Conservation (phyloP, 2,113 vertebrate species). For the Trinectes maculatus region DNA sequence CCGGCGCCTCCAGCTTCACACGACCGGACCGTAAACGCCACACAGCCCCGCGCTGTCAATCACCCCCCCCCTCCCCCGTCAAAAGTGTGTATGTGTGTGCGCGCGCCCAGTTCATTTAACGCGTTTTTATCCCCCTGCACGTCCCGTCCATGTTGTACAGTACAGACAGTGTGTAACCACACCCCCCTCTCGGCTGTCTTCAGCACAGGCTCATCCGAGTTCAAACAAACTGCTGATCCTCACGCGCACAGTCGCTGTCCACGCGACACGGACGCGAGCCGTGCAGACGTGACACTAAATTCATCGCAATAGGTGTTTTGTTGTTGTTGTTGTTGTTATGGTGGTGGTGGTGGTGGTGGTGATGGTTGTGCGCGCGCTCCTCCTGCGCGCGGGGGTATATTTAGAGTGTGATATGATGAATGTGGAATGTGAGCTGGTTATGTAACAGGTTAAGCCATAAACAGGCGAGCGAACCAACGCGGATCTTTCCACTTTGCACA, state of each 20-base stretch:
- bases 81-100: too few species aligned
- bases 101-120: too few species aligned
- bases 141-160: constrained; percentile 90
- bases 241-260: not conserved
- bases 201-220: constrained; percentile 83
- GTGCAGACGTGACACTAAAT: constrained; percentile 35
- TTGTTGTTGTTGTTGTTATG: too few species aligned
- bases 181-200: constrained; percentile 86
- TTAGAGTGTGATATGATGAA: constrained; percentile 91
- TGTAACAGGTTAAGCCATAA: constrained; percentile 98
- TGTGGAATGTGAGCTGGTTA: constrained; percentile 95
- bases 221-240: constrained; percentile 78
- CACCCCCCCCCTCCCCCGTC: too few species aligned
- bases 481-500: constrained; percentile 43
- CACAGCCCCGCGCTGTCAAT: too few species aligned
- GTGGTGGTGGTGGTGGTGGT: too few species aligned
- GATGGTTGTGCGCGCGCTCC: constrained; percentile 20
- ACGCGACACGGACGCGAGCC: too few species aligned
- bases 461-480: constrained; percentile 79
- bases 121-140: constrained; percentile 67
- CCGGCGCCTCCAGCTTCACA: too few species aligned
- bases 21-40: not conserved
- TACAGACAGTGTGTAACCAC: constrained; percentile 90
- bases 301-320: constrained; percentile 21
- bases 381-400: constrained; percentile 81